Conservation (phyloP, 2,888 invertebrate genomes). For the Bombylius discolor region DNA sequence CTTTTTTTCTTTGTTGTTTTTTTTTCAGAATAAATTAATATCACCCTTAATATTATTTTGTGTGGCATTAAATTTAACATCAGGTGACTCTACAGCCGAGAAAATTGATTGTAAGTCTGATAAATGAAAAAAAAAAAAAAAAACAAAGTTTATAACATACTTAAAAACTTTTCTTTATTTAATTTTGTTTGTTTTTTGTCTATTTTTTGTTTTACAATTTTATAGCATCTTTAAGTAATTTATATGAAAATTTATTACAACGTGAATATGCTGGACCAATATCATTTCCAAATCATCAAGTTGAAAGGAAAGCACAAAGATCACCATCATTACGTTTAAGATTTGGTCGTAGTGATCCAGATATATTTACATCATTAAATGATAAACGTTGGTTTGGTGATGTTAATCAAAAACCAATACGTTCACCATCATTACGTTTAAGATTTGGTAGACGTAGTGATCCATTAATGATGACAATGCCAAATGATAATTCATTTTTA, state of each 20-base stretch:
- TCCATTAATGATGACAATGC: conserved; percentile 39
- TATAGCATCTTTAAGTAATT: conserved; percentile 22
- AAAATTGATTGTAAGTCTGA: neutral
- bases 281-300: conserved; percentile 47
- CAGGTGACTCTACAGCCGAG: neutral
- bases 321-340: conserved; percentile 63
- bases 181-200: neutral
- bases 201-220: neutral
- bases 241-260: conserved; percentile 33
- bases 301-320: conserved; percentile 64
- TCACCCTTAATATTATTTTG: neutral
- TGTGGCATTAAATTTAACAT: neutral
- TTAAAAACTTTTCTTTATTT: neutral
- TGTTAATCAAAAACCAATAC: conserved; percentile 53
- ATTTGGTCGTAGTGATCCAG: conserved; percentile 63
- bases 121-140: neutral
- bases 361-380: conserved; percentile 23
- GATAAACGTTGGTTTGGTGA: conserved; percentile 39
- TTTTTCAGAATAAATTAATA: neutral
- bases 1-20: neutral
- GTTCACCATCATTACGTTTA: conserved; percentile 62
- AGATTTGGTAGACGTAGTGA: conserved; percentile 66
- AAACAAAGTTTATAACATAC: too few species aligned
- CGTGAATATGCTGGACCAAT: conserved; percentile 35
- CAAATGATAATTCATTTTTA: neutral